These are phyloP conservation scores for Calosoma granatense DNA, from an alignment of 1,140 invertebrate genomes.

Conservation along the genomic window DNA sequence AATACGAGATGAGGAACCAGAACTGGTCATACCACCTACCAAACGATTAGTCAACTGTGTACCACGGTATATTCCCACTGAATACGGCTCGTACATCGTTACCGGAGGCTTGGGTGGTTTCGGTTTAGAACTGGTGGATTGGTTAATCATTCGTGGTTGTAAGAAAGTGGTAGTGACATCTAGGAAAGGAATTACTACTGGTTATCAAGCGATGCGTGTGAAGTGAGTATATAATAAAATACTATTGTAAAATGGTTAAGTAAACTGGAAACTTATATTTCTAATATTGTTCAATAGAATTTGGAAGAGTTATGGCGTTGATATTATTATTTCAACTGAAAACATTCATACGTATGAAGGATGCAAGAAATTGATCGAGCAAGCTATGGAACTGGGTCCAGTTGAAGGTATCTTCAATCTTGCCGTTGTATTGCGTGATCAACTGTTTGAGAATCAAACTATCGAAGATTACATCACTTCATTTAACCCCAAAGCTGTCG, in stretches of 20 bases:
- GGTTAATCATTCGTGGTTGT: constrained; percentile 72
- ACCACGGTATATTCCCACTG: constrained; percentile 29
- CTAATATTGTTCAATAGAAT: constrained; percentile 36
- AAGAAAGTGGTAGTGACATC: constrained; percentile 70
- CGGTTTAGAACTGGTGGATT: constrained; percentile 81
- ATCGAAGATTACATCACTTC: constrained; percentile 44
- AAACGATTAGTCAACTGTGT: constrained; percentile 35
- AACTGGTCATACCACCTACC: constrained; percentile 25
- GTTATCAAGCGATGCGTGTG: constrained; percentile 63
- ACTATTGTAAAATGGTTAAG: constrained; percentile 14
- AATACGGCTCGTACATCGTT: constrained; percentile 38
- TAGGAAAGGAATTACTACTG: constrained; percentile 61
- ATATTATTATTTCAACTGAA: constrained; percentile 49
- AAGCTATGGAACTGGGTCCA: constrained; percentile 48
- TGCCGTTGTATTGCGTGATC: constrained; percentile 58
- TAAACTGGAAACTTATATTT: constrained; percentile 11
- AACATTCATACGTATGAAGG: constrained; percentile 52
- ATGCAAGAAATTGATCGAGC: constrained; percentile 48
- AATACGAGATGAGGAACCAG: constrained; percentile 45
- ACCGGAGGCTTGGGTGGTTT: constrained; percentile 80
- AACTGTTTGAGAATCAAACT: constrained; percentile 52
- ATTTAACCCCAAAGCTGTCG: constrained; percentile 47
- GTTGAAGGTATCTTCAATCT: constrained; percentile 76
- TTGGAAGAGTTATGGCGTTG: constrained; percentile 52
- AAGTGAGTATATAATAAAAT: constrained; percentile 33